Evolutionary conservation across 2,888 invertebrate genomes (phyloP), one percentile per base, ranked within the genome.

Genomic region (Sclerodermus sp.): DNA sequence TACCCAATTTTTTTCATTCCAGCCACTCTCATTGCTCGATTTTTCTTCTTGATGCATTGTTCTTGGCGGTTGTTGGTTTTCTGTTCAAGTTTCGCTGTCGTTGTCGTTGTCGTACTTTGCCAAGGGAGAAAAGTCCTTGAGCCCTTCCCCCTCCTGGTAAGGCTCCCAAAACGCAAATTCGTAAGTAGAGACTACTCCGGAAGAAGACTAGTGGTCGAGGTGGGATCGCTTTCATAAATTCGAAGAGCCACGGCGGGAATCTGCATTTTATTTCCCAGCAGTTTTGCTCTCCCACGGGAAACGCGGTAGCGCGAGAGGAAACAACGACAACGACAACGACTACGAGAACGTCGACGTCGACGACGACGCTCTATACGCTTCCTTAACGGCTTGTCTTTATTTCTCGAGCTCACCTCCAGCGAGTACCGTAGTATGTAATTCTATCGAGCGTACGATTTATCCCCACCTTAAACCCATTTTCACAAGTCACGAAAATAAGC

Each of bases 221-320:
- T 31, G 44, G 42, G 45, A 31, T 45, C 44, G 36, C 39, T 31
- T 47, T 44, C 50, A 62, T 68, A 66, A 67, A 65, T 68, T 61
- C 54, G 55, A 58, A 55, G 51, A 56, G 47, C 53, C 55, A 49
- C 56, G 41, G 38, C 42, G 58, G 51, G 59, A 64, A 63, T 62
- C 55, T 61, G 66, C 68, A 69, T 70, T 68, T 69, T 68, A 68
- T 68, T 66, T 58, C 55, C 43, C 46, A 23, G 30, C 49, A 43
- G 45, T 39, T 43, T 47, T 41, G 43, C 49, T 16, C 50, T 39
- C 50, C 49, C 53, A 41, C 42, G 51, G 40, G 55, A 51, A 36
- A 55, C 34, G 47, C 40, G n/a, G 49, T 23, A 23, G 8, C 23
- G 23, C 29, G 34, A 46, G 52, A 36, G 49, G 34, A 32, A 12